Percentiles rank a stretch among this genome's conserved stretches.
phyloP scores from a whole-genome alignment of 2,113 vertebrate genomes.

The Alexandromys fortis region DNA sequence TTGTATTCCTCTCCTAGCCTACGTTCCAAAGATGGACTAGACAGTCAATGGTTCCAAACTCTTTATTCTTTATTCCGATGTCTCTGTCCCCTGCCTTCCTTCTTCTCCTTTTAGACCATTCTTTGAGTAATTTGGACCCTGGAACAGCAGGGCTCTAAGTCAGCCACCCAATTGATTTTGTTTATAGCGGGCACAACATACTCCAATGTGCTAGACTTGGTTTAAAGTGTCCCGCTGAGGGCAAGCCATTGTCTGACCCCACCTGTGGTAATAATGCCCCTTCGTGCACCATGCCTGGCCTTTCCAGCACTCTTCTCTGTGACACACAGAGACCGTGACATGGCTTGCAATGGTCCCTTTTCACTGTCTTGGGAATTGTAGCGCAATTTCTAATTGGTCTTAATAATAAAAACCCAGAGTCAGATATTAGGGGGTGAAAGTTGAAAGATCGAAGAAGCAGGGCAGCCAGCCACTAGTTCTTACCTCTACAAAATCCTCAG shows the following conservation, averaged over 20 bases:
- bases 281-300: background rate
- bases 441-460: too few relatives aligned
- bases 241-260: background rate
- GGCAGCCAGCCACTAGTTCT: too few relatives aligned
- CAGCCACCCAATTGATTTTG: background rate
- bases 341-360: background rate
- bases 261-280: background rate
- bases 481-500: too few relatives aligned
- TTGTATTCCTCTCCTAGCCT: conserved; percentile 17
- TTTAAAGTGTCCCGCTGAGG: background rate
- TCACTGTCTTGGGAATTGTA: background rate
- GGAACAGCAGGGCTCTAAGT: background rate
- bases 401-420: too few relatives aligned
- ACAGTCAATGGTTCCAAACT: background rate
- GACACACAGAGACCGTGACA: background rate
- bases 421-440: too few relatives aligned
- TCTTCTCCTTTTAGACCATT: background rate
- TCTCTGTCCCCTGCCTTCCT: background rate
- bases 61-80: conserved; percentile 20
- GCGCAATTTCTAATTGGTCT: too few relatives aligned
- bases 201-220: background rate
- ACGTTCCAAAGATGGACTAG: background rate
- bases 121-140: background rate
- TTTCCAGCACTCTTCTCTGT: background rate
- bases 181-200: background rate